A percentile compares a stretch with the other conserved stretches of the same genome.
These are phyloP conservation scores for Podabrus alpinus DNA, from an alignment of 2,888 invertebrate species.

Conservation along the genomic window DNA sequence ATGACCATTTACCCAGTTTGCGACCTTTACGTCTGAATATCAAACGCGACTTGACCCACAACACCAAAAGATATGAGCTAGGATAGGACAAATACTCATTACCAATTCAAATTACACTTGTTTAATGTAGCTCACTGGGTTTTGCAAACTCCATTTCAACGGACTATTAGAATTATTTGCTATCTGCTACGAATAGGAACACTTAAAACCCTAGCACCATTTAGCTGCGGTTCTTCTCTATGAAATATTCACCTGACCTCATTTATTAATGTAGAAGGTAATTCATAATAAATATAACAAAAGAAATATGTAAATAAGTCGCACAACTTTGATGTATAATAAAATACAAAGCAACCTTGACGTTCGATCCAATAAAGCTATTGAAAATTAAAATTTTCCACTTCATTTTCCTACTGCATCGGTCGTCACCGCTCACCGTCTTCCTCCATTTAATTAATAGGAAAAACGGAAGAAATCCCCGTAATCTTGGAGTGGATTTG, in stretches of 20 bases:
- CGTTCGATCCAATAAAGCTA: no score
- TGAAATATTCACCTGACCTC: conserved; percentile 3
- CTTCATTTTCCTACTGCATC: no score
- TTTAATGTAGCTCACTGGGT: conserved; percentile 37
- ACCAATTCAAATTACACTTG: conserved; percentile 41
- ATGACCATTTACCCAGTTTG: conserved; percentile 25
- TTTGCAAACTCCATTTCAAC: conserved; percentile 19
- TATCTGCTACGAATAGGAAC: background rate
- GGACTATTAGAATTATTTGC: background rate
- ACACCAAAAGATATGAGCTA: conserved; percentile 39
- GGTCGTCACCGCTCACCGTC: background rate
- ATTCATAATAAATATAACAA: background rate
- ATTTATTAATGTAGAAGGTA: background rate
- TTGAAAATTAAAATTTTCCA: no score
- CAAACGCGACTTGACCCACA: conserved; percentile 40
- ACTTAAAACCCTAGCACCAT: background rate
- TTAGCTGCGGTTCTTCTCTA: background rate
- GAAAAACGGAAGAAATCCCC: background rate
- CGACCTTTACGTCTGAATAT: conserved; percentile 36
- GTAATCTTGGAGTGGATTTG: background rate
- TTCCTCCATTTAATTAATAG: background rate
- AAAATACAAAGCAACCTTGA: no score
- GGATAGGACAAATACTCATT: conserved; percentile 34
- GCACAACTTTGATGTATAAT: background rate
- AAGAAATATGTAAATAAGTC: background rate